phyloP scores from a whole-genome alignment of 2,888 invertebrate species.

The Hyalella azteca region DNA sequence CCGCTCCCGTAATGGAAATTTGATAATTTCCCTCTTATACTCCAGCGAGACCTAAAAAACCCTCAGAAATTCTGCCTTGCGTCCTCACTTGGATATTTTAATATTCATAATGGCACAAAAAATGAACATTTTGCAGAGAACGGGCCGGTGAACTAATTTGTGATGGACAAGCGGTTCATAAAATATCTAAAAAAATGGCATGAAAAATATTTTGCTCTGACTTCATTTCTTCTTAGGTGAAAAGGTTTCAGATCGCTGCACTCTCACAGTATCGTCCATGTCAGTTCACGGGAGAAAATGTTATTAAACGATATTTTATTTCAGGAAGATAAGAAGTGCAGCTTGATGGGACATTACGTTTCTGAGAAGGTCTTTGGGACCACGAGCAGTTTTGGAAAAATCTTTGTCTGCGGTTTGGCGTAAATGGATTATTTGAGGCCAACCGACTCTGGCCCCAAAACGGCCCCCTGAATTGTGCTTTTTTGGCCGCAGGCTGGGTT shows the following conservation, averaged over 20 bases:
- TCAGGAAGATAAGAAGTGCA: neutral
- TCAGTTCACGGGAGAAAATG: neutral
- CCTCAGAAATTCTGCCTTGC: neutral
- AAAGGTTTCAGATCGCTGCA: neutral
- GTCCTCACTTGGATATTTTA: neutral
- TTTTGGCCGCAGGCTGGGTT: neutral
- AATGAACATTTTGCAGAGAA: neutral
- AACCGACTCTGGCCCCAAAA: conserved; percentile 1
- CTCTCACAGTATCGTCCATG: neutral
- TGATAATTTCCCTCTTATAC: neutral
- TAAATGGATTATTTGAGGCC: conserved; percentile 21
- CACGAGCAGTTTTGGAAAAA: neutral
- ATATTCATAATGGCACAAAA: neutral
- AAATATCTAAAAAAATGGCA: neutral
- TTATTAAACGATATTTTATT: neutral
- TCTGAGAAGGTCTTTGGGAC: neutral
- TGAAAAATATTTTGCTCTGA: neutral
- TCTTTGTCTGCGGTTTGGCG: neutral
- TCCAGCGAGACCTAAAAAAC: neutral
- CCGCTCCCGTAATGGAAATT: neutral
- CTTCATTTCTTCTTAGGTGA: neutral
- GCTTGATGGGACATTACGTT: neutral
- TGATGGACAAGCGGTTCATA: neutral
- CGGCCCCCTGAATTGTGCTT: conserved; percentile 10
- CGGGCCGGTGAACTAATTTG: neutral